Conservation (phyloP, 2,797 vertebrate genomes). For the Chloroceryle inda region DNA sequence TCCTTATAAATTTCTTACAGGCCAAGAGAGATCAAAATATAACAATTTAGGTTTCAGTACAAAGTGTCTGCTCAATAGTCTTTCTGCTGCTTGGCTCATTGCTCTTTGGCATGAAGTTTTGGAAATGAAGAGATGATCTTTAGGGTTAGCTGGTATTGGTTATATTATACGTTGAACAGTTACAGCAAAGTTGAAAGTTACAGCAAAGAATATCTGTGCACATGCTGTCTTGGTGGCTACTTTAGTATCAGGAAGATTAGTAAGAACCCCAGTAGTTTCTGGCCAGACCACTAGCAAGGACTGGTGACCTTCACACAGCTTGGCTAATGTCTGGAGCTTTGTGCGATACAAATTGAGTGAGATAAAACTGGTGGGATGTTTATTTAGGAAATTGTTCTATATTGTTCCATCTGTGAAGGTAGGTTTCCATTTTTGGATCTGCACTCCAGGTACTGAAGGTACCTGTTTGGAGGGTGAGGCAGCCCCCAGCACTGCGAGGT, state of each 20-base stretch:
- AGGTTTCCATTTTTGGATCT: not conserved
- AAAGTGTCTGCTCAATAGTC: not conserved
- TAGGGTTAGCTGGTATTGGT: not conserved
- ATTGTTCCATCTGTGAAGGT: not conserved
- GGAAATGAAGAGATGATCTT: not conserved
- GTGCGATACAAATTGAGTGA: not conserved
- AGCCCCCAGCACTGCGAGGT: no score
- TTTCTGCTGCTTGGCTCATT: not conserved
- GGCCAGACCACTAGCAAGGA: not conserved
- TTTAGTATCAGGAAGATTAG: not conserved
- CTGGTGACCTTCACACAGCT: not conserved
- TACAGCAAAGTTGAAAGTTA: not conserved
- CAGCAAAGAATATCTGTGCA: not conserved
- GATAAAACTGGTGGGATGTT: not conserved
- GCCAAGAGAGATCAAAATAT: not conserved
- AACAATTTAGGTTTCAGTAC: not conserved
- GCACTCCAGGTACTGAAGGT: not conserved
- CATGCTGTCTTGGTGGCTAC: accelerated
- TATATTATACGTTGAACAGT: not conserved
- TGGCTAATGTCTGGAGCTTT: not conserved
- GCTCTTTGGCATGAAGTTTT: not conserved
- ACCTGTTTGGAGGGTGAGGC: not conserved
- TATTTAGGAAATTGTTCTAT: not conserved
- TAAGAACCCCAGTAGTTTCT: not conserved
- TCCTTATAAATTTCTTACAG: not conserved